A percentile compares a stretch with the other conserved stretches of the same genome.
These are phyloP conservation scores for Drosophila nasuta DNA, from an alignment of 1,140 invertebrate genomes.

Conservation along the genomic window DNA sequence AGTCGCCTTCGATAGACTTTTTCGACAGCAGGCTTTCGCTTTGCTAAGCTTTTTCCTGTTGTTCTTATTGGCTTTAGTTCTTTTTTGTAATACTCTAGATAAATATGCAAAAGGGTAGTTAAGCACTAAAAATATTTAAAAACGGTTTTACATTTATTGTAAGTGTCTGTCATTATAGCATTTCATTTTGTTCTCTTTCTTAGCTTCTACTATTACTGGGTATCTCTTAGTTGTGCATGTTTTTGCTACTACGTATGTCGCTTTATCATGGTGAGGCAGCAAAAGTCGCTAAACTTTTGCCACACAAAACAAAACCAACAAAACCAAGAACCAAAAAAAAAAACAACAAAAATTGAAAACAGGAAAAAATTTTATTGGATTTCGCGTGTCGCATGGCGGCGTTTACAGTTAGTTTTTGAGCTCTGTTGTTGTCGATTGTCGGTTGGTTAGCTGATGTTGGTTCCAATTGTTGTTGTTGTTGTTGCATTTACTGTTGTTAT, in stretches of 20 bases:
- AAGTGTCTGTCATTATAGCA: no score
- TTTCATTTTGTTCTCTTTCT: background rate
- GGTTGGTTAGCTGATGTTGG: constrained; percentile 32
- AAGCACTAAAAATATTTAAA: no score
- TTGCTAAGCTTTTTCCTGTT: constrained; percentile 25
- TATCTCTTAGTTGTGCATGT: background rate
- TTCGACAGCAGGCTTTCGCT: constrained; percentile 28
- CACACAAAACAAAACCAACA: constrained; percentile 36
- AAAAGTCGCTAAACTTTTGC: constrained; percentile 70
- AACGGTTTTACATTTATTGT: no score
- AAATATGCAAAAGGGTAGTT: background rate
- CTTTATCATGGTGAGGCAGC: constrained; percentile 50
- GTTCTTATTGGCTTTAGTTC: constrained; percentile 39
- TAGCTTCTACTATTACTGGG: background rate
- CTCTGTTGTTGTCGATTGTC: constrained; percentile 53
- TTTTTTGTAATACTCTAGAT: constrained; percentile 14
- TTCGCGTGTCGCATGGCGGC: constrained; percentile 71
- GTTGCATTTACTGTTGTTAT: constrained; percentile 1
- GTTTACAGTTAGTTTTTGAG: constrained; percentile 55
- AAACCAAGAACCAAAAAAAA: constrained; percentile 37
- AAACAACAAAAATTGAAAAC: constrained; percentile 18
- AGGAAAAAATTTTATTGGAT: constrained; percentile 74
- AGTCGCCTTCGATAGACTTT: constrained; percentile 52
- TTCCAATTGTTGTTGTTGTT: constrained; percentile 18
- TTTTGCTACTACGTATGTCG: constrained; percentile 53